phyloP scores from a whole-genome alignment of 2,888 invertebrate species.

The Lymantria dispar region DNA sequence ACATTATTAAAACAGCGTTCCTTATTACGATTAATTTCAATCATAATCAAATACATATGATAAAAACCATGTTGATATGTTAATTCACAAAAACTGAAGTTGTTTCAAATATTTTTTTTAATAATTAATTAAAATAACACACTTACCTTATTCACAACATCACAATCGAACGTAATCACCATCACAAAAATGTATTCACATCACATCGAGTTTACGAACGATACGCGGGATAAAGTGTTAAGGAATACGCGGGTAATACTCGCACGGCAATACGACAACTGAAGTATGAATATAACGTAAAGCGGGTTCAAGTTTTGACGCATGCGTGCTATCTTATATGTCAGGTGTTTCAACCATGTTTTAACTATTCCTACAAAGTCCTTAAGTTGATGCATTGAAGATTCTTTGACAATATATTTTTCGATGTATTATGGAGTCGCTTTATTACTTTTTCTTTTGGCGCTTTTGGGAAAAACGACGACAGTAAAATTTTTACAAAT shows the following conservation, averaged over 20 bases:
- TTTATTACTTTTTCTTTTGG: too few relatives aligned
- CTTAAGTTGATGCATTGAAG: constrained; percentile 19
- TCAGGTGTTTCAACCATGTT: constrained; percentile 32
- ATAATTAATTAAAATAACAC: background rate
- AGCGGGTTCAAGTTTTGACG: constrained; percentile 52
- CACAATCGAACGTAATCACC: constrained; percentile 1
- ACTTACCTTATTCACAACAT: constrained; percentile 8
- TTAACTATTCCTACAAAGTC: constrained; percentile 49
- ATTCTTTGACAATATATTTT: background rate
- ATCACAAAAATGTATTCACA: constrained; percentile 15
- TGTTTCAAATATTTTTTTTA: too few relatives aligned
- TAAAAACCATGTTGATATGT: background rate
- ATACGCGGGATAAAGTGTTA: constrained; percentile 19
- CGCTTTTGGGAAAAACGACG: too few relatives aligned
- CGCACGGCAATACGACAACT: constrained; percentile 49
- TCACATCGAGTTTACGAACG: constrained; percentile 14
- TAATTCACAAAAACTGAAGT: background rate
- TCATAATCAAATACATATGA: background rate
- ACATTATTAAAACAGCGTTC: too few relatives aligned
- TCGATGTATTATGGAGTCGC: too few relatives aligned
- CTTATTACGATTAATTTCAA: background rate
- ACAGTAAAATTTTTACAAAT: too few relatives aligned
- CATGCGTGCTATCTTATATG: constrained; percentile 47
- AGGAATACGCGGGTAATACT: constrained; percentile 25
- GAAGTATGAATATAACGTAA: constrained; percentile 43